These are phyloP conservation scores for Agriotes lineatus DNA, from an alignment of 2,888 invertebrate genomes.

Conservation along the genomic window DNA sequence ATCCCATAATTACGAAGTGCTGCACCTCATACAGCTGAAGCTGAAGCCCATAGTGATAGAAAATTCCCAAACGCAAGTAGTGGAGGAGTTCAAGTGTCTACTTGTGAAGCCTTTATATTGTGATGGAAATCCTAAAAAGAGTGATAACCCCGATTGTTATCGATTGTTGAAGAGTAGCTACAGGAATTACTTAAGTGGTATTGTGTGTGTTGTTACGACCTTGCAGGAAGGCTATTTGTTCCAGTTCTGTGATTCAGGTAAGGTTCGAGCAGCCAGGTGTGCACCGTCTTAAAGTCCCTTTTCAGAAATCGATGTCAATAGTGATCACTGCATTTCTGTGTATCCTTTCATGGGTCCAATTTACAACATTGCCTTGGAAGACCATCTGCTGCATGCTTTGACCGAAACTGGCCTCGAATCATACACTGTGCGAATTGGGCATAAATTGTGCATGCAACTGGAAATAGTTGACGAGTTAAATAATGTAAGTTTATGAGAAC, in stretches of 20 bases:
- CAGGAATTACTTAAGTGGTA: conserved; percentile 71
- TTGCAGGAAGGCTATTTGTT: conserved; percentile 80
- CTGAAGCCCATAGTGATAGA: conserved; percentile 64
- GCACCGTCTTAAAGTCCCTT: neutral
- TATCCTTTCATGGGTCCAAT: conserved; percentile 84
- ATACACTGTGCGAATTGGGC: conserved; percentile 77
- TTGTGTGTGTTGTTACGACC: conserved; percentile 74
- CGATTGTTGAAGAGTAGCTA: conserved; percentile 69
- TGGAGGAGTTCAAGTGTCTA: conserved; percentile 69
- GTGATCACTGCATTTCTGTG: conserved; percentile 71
- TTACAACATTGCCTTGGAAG: conserved; percentile 75
- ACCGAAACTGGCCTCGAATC: conserved; percentile 83
- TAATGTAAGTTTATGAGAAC: no score
- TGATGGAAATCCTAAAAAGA: conserved; percentile 51
- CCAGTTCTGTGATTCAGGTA: conserved; percentile 71
- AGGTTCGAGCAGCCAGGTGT: neutral
- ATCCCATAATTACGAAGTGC: conserved; percentile 61
- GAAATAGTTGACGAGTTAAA: conserved; percentile 66
- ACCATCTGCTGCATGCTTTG: conserved; percentile 78
- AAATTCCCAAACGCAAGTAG: conserved; percentile 62
- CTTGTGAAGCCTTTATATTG: conserved; percentile 67
- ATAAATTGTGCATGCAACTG: conserved; percentile 70
- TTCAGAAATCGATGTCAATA: conserved; percentile 53
- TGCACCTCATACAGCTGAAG: conserved; percentile 67
- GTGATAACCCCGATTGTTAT: conserved; percentile 42